Percentiles rank a stretch among this genome's conserved stretches.
These are phyloP conservation scores for Chironomus tepperi DNA, from an alignment of 1,140 invertebrate species.

Conservation along the genomic window DNA sequence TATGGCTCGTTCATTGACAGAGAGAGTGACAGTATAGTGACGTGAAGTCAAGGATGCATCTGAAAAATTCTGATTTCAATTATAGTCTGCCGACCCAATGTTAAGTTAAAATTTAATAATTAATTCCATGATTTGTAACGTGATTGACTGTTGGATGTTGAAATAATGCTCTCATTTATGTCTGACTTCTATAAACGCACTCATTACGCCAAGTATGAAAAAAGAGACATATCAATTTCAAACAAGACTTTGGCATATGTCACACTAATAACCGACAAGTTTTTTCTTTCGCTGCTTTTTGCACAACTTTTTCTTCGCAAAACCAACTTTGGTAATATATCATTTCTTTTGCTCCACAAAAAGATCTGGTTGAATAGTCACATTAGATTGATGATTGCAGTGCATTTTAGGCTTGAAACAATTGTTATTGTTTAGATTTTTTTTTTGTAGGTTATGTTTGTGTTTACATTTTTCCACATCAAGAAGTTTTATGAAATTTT, in stretches of 20 bases:
- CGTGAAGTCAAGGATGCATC: neutral
- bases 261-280: conserved; percentile 12
- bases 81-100: neutral
- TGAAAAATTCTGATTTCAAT: conserved; percentile 3
- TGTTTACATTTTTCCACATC: too few relatives aligned
- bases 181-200: neutral
- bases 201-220: neutral
- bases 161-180: neutral
- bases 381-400: too few relatives aligned
- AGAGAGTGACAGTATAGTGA: neutral
- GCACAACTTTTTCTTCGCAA: neutral
- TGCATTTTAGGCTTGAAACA: too few relatives aligned
- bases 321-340: conserved; percentile 11
- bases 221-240: conserved; percentile 13
- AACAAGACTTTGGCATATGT: conserved; percentile 12
- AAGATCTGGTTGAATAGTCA: too few relatives aligned
- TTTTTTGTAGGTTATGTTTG: too few relatives aligned
- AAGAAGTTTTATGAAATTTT: too few relatives aligned
- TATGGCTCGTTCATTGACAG: neutral
- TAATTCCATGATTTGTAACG: too few relatives aligned
- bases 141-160: neutral
- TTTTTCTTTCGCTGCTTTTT: neutral
- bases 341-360: neutral
- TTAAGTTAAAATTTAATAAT: neutral
- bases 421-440: too few relatives aligned